Conservation (phyloP, 2,797 vertebrate genomes). For the Phylloscopus collybita region DNA sequence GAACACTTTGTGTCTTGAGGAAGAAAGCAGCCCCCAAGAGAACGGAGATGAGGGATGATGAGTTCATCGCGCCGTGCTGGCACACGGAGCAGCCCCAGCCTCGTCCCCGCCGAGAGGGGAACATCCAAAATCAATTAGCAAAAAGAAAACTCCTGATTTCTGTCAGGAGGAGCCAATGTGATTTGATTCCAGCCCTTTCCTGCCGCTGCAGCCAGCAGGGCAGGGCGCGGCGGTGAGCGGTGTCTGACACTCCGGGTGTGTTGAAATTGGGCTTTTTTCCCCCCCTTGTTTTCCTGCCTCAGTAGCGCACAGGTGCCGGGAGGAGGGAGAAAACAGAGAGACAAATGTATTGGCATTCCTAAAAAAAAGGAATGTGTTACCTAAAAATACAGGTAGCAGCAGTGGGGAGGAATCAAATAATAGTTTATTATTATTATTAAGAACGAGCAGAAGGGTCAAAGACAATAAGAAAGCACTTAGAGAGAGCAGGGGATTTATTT, state of each 20-base stretch:
- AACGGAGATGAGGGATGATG: not conserved
- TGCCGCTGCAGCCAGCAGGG: not conserved
- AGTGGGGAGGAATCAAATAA: not conserved
- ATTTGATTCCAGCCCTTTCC: not conserved
- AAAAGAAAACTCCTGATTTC: not conserved
- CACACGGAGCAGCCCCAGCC: not conserved
- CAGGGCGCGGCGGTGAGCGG: not conserved
- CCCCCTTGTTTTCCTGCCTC: not conserved
- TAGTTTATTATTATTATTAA: too few species aligned
- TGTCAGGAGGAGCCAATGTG: not conserved
- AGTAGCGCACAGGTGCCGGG: not conserved
- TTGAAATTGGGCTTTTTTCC: not conserved
- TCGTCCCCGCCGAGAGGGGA: not conserved
- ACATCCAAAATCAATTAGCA: not conserved
- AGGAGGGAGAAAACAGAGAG: not conserved
- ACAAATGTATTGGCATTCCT: not conserved
- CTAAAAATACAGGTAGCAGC: constrained; percentile 1
- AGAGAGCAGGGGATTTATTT: constrained; percentile 1
- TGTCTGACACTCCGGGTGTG: not conserved
- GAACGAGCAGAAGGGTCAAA: constrained; percentile 24
- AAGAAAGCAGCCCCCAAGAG: not conserved
- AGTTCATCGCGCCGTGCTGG: not conserved
- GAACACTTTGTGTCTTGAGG: constrained; percentile 27
- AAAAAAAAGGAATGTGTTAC: not conserved
- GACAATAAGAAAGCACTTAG: constrained; percentile 32